A percentile compares a stretch with the other conserved stretches of the same genome.
These are phyloP conservation scores for Helicoverpa assulta DNA, from an alignment of 2,888 invertebrate genomes.

Conservation along the genomic window DNA sequence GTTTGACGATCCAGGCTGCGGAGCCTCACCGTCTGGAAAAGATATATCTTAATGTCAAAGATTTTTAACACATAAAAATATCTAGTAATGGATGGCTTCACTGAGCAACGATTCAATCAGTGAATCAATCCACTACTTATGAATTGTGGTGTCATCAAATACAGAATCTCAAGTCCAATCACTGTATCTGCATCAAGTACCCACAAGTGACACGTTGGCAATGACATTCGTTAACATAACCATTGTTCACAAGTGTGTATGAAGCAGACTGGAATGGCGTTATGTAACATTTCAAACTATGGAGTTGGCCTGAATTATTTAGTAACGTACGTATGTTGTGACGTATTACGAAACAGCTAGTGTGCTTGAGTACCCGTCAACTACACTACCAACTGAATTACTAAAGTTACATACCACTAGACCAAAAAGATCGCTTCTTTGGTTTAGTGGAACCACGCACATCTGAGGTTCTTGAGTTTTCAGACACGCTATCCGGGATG, in stretches of 20 bases:
- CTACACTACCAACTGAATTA: slow-evolving; percentile 14
- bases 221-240: slow-evolving; percentile 1
- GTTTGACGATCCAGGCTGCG: slow-evolving; percentile 79
- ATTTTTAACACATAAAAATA: too few species aligned
- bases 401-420: slow-evolving; percentile 35
- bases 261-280: slow-evolving; percentile 17
- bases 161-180: not conserved
- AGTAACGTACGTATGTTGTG: slow-evolving; percentile 30
- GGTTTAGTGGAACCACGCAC: slow-evolving; percentile 30
- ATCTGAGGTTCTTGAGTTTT: slow-evolving; percentile 12
- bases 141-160: not conserved
- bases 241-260: slow-evolving; percentile 25
- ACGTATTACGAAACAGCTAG: slow-evolving; percentile 46
- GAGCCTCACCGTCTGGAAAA: slow-evolving; percentile 77
- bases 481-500: not conserved
- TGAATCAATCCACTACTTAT: not conserved
- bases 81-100: not conserved
- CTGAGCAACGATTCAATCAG: not conserved
- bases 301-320: slow-evolving; percentile 31
- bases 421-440: slow-evolving; percentile 46
- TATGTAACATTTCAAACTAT: slow-evolving; percentile 34
- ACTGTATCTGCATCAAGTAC: not conserved
- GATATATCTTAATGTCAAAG: not conserved
- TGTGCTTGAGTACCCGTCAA: slow-evolving; percentile 26
- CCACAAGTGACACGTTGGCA: slow-evolving; percentile 5